These are phyloP conservation scores for Parasteatoda lunata DNA, from an alignment of 2,888 invertebrate species.

Conservation along the genomic window DNA sequence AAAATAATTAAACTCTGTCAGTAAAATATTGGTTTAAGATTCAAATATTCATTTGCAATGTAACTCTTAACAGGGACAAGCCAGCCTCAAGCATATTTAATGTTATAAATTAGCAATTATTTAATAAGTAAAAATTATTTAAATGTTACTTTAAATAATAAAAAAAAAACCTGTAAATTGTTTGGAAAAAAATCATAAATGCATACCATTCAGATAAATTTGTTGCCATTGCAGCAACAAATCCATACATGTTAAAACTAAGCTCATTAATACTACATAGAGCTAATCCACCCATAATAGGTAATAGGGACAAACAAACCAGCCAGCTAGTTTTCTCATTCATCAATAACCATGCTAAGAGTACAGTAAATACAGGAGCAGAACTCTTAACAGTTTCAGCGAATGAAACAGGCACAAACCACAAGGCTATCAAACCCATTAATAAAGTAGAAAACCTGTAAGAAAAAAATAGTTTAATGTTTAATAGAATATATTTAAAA, in stretches of 20 bases:
- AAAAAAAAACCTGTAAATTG: background rate
- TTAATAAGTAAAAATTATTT: no score
- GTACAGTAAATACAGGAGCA: conserved; percentile 85
- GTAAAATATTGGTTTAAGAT: no score
- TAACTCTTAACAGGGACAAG: no score
- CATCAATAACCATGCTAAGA: conserved; percentile 79
- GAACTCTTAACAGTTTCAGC: conserved; percentile 88
- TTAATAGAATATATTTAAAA: background rate
- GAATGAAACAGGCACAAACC: conserved; percentile 86
- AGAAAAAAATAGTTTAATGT: conserved; percentile 12
- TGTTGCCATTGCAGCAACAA: conserved; percentile 84
- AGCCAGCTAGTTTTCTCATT: conserved; percentile 81
- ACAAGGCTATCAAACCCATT: conserved; percentile 83
- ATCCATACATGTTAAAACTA: conserved; percentile 83
- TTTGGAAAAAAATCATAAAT: background rate
- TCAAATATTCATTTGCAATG: no score
- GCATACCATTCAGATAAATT: conserved; percentile 83
- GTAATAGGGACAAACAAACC: conserved; percentile 83
- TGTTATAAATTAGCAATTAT: no score
- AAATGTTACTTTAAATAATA: no score
- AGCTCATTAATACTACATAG: conserved; percentile 85
- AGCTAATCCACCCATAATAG: conserved; percentile 85
- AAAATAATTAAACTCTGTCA: no score
- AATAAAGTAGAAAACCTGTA: conserved; percentile 83
- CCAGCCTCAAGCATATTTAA: no score